Conservation (phyloP, 2,888 invertebrate genomes). For the Anorthoa munda region DNA sequence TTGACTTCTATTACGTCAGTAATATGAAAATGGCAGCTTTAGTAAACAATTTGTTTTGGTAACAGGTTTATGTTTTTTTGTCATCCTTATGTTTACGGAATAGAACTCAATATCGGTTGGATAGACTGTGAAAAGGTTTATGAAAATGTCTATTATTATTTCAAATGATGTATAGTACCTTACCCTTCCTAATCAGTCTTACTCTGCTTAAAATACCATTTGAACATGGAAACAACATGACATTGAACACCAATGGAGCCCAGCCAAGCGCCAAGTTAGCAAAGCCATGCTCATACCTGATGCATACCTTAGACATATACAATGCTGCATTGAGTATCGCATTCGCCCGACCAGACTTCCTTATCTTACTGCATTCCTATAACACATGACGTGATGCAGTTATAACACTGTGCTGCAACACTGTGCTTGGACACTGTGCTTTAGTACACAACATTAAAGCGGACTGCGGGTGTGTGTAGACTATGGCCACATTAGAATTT, state of each 20-base stretch:
- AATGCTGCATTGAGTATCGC: constrained; percentile 92
- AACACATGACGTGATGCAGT: constrained; percentile 77
- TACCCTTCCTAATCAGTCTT: neutral
- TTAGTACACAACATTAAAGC: constrained; percentile 46
- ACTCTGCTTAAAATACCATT: neutral
- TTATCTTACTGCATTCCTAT: constrained; percentile 92
- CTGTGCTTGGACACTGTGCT: constrained; percentile 35
- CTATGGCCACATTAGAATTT: constrained; percentile 11
- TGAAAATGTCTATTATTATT: too few species aligned
- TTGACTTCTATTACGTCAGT: too few species aligned
- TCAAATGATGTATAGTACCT: too few species aligned
- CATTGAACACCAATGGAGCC: constrained; percentile 53
- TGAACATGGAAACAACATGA: constrained; percentile 43
- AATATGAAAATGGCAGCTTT: too few species aligned
- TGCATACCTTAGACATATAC: constrained; percentile 93
- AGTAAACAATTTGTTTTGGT: too few species aligned
- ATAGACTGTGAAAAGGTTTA: too few species aligned
- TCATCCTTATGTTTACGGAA: too few species aligned
- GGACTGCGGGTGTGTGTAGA: neutral
- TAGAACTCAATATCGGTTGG: too few species aligned
- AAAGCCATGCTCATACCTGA: constrained; percentile 68
- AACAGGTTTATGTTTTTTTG: too few species aligned
- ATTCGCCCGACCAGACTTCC: constrained; percentile 91
- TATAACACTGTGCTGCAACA: constrained; percentile 70
- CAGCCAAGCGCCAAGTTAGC: constrained; percentile 68